Evolutionary conservation across 2,888 invertebrate species (phyloP).

Genomic region (Autographa gamma): DNA sequence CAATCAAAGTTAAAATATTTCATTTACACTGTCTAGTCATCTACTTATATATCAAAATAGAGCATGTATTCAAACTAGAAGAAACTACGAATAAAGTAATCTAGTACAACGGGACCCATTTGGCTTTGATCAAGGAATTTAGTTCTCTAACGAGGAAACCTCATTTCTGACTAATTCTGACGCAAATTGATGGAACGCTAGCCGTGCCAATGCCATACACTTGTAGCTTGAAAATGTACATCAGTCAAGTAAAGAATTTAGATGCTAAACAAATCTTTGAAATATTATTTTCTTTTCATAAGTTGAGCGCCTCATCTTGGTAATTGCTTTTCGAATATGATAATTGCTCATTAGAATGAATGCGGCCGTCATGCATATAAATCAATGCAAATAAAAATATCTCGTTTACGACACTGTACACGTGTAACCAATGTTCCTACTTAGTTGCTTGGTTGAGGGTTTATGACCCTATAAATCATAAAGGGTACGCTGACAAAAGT

Average conservation of each 20-base stretch:
- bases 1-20: no score
- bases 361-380: not conserved
- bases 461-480: conserved; percentile 7
- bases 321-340: conserved; percentile 5
- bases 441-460: not conserved
- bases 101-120: not conserved
- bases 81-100: not conserved
- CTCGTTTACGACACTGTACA: not conserved
- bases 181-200: not conserved
- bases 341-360: not conserved
- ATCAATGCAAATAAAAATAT: not conserved
- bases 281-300: conserved; percentile 1
- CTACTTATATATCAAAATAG: not conserved
- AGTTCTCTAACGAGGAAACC: not conserved
- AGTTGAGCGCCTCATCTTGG: not conserved
- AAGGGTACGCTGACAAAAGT: conserved; percentile 9
- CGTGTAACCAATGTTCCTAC: conserved; percentile 4
- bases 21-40: not conserved
- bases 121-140: not conserved
- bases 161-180: not conserved
- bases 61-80: not conserved
- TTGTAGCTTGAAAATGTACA: not conserved
- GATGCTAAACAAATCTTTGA: not conserved
- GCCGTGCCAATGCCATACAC: not conserved
- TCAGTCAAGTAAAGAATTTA: not conserved